Evolutionary conservation across 2,888 invertebrate genomes (phyloP).

Genomic region (Laothoe populi): DNA sequence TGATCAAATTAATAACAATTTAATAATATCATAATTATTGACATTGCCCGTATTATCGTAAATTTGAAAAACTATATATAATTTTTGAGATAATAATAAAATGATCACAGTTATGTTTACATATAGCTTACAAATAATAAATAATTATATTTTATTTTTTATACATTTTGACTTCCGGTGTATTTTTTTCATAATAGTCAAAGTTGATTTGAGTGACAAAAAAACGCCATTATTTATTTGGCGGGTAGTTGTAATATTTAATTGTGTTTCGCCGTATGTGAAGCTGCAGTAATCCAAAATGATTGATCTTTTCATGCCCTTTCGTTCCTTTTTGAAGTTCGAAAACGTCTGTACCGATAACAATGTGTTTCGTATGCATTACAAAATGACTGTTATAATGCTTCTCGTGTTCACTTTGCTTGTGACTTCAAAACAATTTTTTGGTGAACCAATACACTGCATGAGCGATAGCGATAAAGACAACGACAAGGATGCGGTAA

Average conservation of each 20-base stretch:
- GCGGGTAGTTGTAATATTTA: constrained; percentile 24
- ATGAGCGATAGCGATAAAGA: constrained; percentile 78
- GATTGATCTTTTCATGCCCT: constrained; percentile 88
- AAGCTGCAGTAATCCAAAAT: constrained; percentile 58
- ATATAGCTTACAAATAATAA: too few species aligned
- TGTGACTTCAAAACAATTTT: constrained; percentile 92
- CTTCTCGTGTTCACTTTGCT: constrained; percentile 89
- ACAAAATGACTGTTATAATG: constrained; percentile 89
- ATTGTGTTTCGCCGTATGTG: constrained; percentile 3
- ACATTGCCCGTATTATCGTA: too few species aligned
- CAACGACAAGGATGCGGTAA: constrained; percentile 85
- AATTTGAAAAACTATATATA: too few species aligned
- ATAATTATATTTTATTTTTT: too few species aligned
- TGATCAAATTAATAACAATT: not conserved
- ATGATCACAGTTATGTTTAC: too few species aligned
- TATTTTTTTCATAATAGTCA: not conserved
- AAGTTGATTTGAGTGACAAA: not conserved
- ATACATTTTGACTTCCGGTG: not conserved
- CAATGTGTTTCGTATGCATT: constrained; percentile 90
- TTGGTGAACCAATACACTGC: constrained; percentile 94
- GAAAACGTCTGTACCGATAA: constrained; percentile 90
- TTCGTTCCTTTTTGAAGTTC: constrained; percentile 87
- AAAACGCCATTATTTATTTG: not conserved
- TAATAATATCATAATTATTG: not conserved
- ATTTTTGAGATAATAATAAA: too few species aligned